Evolutionary conservation across 2,113 vertebrate species (phyloP), one percentile per base, ranked within the genome.

Genomic region (Chascanopsetta lugubris): DNA sequence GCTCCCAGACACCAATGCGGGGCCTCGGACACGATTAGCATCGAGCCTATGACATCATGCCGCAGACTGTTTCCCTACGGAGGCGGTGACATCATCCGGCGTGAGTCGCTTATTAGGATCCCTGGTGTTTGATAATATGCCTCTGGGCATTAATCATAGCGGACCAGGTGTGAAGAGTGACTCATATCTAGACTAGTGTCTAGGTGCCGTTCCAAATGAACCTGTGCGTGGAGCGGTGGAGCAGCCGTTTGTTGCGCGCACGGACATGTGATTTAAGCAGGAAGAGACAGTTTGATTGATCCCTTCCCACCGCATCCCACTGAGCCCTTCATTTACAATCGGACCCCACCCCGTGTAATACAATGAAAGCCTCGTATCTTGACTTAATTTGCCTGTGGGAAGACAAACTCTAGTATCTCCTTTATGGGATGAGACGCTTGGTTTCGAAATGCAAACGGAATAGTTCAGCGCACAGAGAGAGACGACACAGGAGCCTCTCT

Each of bases 131-230:
- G 64, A 79, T 79, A 55, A 69, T 77, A 60, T 61, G 58, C 60
- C 71, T 65, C 15, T 25, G 22, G 22, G 30, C 17, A 53, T 83
- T 60, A 59, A 27, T 87, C 69, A 69, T 15, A 61, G 27, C 30
- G 32, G 75, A 80, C 75, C 85, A 88, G 85, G 72, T 88, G 88
- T 83, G 71, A 80, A 18, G 59, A 50, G 45, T 82, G 78, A 86
- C 45, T 85, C 83, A 85, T 22, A 48, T n/a, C n/a, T 61, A 8
- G 49, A 47, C 42, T n/a, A n/a, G n/a, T 45, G 58, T 75, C 62
- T 58, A 11, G 30, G 43, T 43, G 66, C 54, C 17, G 43, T 26
- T 60, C 2, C 2, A 55, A 45, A 61, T 27, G 65, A 42, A 60
- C 29, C 5, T 8, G 18, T 6, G 18, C 15, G 2, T 17, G 48